Evolutionary conservation across 1,140 invertebrate genomes (phyloP).

Genomic region (Rhopalosiphum padi): DNA sequence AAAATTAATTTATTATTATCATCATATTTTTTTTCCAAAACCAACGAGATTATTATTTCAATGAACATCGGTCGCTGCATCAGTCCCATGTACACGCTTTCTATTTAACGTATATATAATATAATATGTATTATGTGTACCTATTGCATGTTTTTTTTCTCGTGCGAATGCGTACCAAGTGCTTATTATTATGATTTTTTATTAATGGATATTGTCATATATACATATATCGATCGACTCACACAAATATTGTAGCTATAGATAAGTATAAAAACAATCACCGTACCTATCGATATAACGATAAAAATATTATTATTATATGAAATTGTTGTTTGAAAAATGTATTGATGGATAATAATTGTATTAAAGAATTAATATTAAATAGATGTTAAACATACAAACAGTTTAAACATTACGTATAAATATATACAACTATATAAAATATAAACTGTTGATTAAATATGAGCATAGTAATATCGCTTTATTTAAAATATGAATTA

Average conservation of each 20-base stretch:
- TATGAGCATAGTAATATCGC: background rate
- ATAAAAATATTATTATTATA: background rate
- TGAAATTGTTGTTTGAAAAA: background rate
- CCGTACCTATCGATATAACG: background rate
- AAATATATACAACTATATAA: background rate
- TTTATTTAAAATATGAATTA: background rate
- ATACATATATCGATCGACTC: background rate
- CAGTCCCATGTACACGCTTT: background rate
- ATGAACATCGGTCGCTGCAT: background rate
- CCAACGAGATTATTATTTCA: background rate
- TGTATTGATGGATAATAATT: background rate
- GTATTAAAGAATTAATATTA: background rate
- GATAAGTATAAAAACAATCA: background rate
- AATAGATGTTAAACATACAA: background rate
- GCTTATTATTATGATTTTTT: background rate
- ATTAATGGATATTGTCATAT: background rate
- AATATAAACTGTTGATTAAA: background rate
- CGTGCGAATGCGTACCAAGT: background rate
- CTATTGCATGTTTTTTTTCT: background rate
- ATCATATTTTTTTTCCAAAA: slow-evolving; percentile 14
- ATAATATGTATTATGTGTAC: background rate
- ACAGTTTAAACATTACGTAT: background rate
- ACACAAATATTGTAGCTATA: background rate
- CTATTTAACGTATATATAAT: background rate
- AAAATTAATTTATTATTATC: slow-evolving; percentile 23